Evolutionary conservation across 2,888 invertebrate species (phyloP).

Genomic region (Anoplius nigerrimus): DNA sequence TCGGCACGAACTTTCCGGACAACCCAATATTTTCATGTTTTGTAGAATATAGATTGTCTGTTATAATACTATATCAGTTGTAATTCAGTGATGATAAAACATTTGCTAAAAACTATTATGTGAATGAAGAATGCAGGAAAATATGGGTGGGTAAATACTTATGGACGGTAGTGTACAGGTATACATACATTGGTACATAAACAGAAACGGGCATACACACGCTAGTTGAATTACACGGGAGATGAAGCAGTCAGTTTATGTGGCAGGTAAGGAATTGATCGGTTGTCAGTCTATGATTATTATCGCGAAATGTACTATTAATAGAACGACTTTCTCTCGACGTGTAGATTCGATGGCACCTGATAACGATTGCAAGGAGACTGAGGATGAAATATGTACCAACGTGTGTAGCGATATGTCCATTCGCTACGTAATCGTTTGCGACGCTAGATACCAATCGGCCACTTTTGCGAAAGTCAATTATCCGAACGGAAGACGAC

Average conservation of each 20-base stretch:
- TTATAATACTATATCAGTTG: too few species aligned
- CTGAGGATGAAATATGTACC: constrained; percentile 16
- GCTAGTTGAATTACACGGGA: neutral
- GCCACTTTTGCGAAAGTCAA: constrained; percentile 1
- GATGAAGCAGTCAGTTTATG: constrained; percentile 1
- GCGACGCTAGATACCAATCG: neutral
- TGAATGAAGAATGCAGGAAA: too few species aligned
- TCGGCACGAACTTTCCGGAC: too few species aligned
- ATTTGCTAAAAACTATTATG: too few species aligned
- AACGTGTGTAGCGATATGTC: constrained; percentile 13
- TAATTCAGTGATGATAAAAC: too few species aligned
- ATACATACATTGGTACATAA: too few species aligned
- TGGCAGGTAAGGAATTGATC: constrained; percentile 42
- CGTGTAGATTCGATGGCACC: constrained; percentile 43
- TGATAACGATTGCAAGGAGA: constrained; percentile 35
- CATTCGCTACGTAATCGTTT: constrained; percentile 1
- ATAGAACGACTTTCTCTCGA: constrained; percentile 53
- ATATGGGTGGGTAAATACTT: too few species aligned
- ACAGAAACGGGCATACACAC: neutral
- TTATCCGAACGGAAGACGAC: neutral
- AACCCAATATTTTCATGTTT: too few species aligned
- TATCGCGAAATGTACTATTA: constrained; percentile 53
- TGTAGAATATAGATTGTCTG: too few species aligned
- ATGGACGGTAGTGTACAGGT: too few species aligned
- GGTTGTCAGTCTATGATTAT: constrained; percentile 31